Evolutionary conservation across 2,888 invertebrate genomes (phyloP), one percentile per base, ranked within the genome.

Genomic region (Brenthis ino): DNA sequence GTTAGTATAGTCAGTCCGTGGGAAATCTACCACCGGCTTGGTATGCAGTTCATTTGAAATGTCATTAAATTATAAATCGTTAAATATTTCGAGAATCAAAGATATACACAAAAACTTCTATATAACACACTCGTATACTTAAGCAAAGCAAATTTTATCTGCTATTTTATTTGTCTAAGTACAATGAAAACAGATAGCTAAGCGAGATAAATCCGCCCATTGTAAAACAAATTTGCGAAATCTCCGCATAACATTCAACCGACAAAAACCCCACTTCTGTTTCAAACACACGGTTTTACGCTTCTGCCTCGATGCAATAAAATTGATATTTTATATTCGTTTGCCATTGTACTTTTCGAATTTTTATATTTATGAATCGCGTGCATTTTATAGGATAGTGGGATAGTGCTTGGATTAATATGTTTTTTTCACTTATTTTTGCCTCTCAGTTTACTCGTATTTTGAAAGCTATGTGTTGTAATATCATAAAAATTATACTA

Each of bases 321-420:
- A 69, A 73, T 71, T 69, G 63, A 58, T 71, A 73, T 73, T 70
- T 70, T 70, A 65, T 70, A 64, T 60, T 53, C 51, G 64, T 33
- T 37, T 48, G 55, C n/a, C n/a, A 33, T 56, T 53, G 43, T 55
- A 55, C 43, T 16, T 54, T 58, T 61, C n/a, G 6, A 65, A 48
- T 63, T 63, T 63, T 54, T 63, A 63, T 63, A 63, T 63, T 63
- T 63, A 63, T 63, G 63, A 63, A 63, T 54, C 43, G 63, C 43
- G 53, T 63, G 63, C 63, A 43, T 63, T 63, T 63, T 63, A 63
- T 53, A 54, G 43, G 33, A 24, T 63, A 43, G 53, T 51, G 20
- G 13, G 33, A 37, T 28, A 33, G 16, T 33, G 24, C 24, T 1
- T 14, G 16, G 61, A 51, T 61, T 53, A 53, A 63, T 28, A 28